A percentile compares a stretch with the other conserved stretches of the same genome.
Conservation (phyloP, 2,113 vertebrate genomes). For the Pseudopodoces humilis region DNA sequence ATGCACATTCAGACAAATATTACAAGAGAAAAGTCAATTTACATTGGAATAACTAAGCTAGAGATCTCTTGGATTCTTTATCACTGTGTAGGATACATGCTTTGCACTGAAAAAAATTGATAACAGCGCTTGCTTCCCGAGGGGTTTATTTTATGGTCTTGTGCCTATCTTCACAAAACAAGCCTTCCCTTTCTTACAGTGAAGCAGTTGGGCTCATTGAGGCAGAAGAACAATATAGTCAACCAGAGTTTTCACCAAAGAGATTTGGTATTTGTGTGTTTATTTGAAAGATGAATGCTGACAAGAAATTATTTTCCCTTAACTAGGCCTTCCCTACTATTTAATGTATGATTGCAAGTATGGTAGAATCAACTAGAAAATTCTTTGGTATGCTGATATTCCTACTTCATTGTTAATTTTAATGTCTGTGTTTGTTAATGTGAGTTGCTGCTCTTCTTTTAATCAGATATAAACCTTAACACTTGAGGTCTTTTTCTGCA, state of each 20-base stretch:
- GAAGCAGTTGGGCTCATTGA: not conserved
- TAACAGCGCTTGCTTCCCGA: not conserved
- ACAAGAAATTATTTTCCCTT: slow-evolving; percentile 1
- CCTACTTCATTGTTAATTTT: not conserved
- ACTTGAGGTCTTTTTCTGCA: not conserved
- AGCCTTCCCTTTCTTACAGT: not conserved
- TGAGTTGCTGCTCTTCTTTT: not conserved
- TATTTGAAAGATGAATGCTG: not conserved
- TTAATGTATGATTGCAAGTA: not conserved
- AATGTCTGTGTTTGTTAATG: not conserved
- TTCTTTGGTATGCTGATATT: not conserved
- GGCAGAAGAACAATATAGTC: slow-evolving; percentile 14
- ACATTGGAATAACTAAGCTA: slow-evolving; percentile 27
- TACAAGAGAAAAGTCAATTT: slow-evolving; percentile 46
- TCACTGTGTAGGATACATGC: not conserved
- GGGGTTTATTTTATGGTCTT: slow-evolving; percentile 44
- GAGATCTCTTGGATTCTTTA: slow-evolving; percentile 40
- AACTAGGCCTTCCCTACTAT: not conserved
- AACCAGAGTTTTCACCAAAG: not conserved
- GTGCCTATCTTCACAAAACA: slow-evolving; percentile 4
- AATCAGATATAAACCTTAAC: not conserved
- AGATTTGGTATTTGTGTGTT: not conserved
- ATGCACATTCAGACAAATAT: slow-evolving; percentile 30
- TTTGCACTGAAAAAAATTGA: slow-evolving; percentile 2
- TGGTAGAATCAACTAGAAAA: not conserved